These are phyloP conservation scores for Panthera tigris DNA, from an alignment of 2,113 vertebrate species.

Conservation along the genomic window DNA sequence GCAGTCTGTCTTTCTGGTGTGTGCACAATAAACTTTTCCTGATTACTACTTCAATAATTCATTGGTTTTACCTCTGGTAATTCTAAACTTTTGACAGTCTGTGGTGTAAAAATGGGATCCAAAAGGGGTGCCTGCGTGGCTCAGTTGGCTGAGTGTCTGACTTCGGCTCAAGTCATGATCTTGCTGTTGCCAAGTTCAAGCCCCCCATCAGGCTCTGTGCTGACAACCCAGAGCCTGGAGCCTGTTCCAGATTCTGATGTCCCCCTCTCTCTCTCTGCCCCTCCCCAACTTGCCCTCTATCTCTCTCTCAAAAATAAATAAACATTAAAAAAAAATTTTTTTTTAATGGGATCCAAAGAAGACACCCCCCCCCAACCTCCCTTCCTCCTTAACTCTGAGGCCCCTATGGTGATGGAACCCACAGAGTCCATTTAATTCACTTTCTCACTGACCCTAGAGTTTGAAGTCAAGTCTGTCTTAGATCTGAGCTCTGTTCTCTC, in stretches of 20 bases:
- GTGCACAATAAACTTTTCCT: background rate
- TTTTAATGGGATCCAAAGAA: background rate
- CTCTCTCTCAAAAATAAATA: no score
- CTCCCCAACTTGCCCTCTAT: no score
- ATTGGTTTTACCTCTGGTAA: background rate
- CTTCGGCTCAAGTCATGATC: no score
- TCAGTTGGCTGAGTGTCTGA: no score
- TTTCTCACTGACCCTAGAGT: background rate
- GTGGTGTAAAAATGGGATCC: background rate
- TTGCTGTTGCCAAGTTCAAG: no score
- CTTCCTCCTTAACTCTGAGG: background rate
- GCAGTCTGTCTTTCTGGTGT: background rate
- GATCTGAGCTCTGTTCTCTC: background rate
- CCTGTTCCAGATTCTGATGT: no score
- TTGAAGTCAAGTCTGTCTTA: background rate
- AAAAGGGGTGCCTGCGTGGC: background rate
- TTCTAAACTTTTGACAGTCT: background rate
- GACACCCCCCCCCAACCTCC: background rate
- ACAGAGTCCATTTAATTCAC: background rate
- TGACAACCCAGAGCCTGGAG: no score
- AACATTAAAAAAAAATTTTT: no score
- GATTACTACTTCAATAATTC: background rate
- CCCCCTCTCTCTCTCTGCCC: no score
- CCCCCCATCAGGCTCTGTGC: no score
- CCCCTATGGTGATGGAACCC: background rate